Conservation (phyloP, 2,113 vertebrate genomes). For the Lanius ludovicianus region DNA sequence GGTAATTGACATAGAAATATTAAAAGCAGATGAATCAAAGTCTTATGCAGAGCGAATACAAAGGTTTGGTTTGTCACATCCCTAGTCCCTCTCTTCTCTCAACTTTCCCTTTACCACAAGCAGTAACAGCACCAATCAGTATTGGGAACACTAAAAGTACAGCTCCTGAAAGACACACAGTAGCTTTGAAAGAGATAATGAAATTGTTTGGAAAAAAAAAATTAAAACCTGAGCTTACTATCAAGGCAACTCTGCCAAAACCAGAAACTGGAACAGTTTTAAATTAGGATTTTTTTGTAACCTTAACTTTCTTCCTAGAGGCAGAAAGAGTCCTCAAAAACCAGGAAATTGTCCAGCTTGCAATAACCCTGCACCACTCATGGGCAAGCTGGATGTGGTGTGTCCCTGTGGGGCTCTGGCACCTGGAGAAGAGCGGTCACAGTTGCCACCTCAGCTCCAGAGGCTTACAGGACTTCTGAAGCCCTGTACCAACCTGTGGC, state of each 20-base stretch:
- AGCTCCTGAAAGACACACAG: neutral
- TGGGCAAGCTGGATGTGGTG: fast-evolving
- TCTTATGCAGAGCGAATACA: neutral
- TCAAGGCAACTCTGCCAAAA: neutral
- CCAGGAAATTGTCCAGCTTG: neutral
- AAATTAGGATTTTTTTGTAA: neutral
- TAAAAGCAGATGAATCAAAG: neutral
- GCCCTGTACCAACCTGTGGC: neutral
- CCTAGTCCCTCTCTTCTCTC: neutral
- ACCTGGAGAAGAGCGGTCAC: neutral
- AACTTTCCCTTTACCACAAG: neutral
- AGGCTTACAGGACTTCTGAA: neutral
- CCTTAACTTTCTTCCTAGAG: neutral
- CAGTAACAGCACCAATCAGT: neutral
- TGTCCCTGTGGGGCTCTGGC: neutral
- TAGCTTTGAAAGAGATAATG: neutral
- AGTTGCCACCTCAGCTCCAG: neutral
- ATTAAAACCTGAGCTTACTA: neutral
- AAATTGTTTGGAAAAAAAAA: neutral
- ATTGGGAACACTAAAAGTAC: neutral
- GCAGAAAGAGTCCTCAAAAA: neutral
- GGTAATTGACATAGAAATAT: neutral
- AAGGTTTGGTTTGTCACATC: neutral
- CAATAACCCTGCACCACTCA: neutral
- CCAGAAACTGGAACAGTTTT: neutral